Evolutionary conservation across 2,888 invertebrate genomes (phyloP).

Genomic region (Phengaris arion): DNA sequence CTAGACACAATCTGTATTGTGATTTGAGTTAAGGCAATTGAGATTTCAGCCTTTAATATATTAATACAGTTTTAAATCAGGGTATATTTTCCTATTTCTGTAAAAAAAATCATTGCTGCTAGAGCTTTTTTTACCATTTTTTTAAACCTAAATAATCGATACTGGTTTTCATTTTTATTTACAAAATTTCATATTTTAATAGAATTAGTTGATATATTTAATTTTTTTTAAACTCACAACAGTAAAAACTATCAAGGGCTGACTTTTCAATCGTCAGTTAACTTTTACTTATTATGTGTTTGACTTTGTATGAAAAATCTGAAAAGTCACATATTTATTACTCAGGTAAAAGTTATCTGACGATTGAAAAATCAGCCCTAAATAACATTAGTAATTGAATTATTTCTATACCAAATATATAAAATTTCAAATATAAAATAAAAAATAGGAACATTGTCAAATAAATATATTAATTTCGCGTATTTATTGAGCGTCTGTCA

Average conservation of each 20-base stretch:
- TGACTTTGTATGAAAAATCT: too few species aligned
- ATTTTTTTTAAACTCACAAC: background rate
- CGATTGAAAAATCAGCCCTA: too few species aligned
- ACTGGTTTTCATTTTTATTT: background rate
- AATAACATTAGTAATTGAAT: conserved; percentile 18
- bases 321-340: too few species aligned
- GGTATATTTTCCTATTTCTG: background rate
- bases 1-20: too few species aligned
- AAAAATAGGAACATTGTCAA: conserved; percentile 25
- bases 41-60: background rate
- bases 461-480: background rate
- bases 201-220: background rate
- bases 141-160: conserved; percentile 1
- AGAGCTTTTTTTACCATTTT: background rate
- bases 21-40: background rate
- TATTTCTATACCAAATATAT: conserved; percentile 13
- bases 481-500: background rate
- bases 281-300: too few species aligned
- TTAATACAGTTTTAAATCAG: background rate
- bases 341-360: too few species aligned
- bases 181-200: background rate
- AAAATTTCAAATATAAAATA: conserved; percentile 5
- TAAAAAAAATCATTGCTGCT: background rate
- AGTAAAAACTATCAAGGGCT: background rate
- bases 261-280: too few species aligned